Evolutionary conservation across 1,140 invertebrate genomes (phyloP).

Genomic region (Drosophila kepulauana): DNA sequence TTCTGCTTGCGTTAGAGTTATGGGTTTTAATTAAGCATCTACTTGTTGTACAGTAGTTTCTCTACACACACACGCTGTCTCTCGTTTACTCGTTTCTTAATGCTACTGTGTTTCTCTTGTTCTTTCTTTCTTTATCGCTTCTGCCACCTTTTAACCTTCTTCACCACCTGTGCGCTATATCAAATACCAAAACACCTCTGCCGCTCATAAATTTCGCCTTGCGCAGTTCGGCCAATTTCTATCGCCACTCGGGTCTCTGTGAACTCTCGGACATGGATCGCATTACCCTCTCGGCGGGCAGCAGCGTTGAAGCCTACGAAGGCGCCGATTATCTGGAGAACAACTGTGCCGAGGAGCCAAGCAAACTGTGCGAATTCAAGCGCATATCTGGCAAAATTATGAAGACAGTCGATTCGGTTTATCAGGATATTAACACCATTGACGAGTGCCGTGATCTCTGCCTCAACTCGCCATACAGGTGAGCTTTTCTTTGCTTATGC

Average conservation of each 20-base stretch:
- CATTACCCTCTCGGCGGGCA: slow-evolving; percentile 92
- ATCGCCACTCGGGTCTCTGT: slow-evolving; percentile 93
- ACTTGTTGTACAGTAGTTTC: too few relatives aligned
- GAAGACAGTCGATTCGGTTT: slow-evolving; percentile 97
- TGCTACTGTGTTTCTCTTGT: slow-evolving; percentile 44
- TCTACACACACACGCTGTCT: too few relatives aligned
- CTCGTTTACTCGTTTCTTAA: slow-evolving; percentile 32
- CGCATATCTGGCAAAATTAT: slow-evolving; percentile 94
- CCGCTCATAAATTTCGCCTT: slow-evolving; percentile 75
- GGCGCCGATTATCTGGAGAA: slow-evolving; percentile 94
- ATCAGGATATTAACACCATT: slow-evolving; percentile 93
- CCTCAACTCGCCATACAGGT: slow-evolving; percentile 92
- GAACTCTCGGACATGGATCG: slow-evolving; percentile 96
- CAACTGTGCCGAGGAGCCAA: slow-evolving; percentile 95
- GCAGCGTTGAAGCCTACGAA: slow-evolving; percentile 89
- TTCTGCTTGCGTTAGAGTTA: neutral
- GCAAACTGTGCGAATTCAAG: slow-evolving; percentile 97
- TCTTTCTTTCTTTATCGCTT: slow-evolving; percentile 49
- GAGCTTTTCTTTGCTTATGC: slow-evolving; percentile 12
- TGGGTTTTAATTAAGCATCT: neutral
- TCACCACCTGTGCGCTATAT: slow-evolving; percentile 20
- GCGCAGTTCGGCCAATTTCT: slow-evolving; percentile 95
- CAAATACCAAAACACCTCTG: slow-evolving; percentile 37
- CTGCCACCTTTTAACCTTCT: slow-evolving; percentile 12
- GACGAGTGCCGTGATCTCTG: slow-evolving; percentile 95